Conservation (phyloP, 2,113 vertebrate genomes). For the Oryzias javanicus region DNA sequence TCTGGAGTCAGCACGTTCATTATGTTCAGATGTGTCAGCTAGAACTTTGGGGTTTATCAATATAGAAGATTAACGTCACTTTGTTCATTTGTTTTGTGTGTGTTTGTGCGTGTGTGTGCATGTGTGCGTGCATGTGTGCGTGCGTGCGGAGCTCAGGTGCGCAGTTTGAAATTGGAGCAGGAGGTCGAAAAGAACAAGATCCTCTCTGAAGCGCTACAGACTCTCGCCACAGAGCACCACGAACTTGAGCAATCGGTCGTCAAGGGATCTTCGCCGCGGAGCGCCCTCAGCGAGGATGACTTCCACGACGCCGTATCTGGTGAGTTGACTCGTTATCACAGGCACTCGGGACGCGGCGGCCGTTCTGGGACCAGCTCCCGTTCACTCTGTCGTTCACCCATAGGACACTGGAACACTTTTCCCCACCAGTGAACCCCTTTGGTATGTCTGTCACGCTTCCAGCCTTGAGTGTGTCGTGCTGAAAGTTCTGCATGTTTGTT, state of each 20-base stretch:
- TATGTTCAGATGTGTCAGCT: neutral
- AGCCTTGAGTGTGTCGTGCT: conserved; percentile 15
- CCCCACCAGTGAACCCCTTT: conserved; percentile 28
- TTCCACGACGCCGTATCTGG: conserved; percentile 96
- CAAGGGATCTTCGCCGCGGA: conserved; percentile 84
- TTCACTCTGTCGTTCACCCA: conserved; percentile 43
- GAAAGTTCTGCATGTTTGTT: conserved; percentile 9
- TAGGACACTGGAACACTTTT: conserved; percentile 53
- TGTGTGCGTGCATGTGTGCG: conserved; percentile 29
- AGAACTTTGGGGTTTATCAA: neutral
- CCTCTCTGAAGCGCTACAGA: conserved; percentile 94
- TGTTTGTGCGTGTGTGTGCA: conserved; percentile 17
- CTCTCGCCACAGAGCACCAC: conserved; percentile 92
- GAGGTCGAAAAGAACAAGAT: conserved; percentile 97
- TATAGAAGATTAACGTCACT: neutral
- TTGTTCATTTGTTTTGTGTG: conserved; percentile 13
- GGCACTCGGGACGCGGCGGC: conserved; percentile 12
- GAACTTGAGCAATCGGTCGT: conserved; percentile 93
- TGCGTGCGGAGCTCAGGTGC: conserved; percentile 80
- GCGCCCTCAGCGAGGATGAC: conserved; percentile 90
- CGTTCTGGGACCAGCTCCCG: conserved; percentile 32
- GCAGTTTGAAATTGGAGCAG: conserved; percentile 92
- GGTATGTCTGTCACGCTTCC: conserved; percentile 35
- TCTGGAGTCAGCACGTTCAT: conserved; percentile 1
- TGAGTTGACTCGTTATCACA: conserved; percentile 67